Base-by-base conservation (phyloP, 2,888 invertebrate species). In the Epirrhoe tristata region DNA sequence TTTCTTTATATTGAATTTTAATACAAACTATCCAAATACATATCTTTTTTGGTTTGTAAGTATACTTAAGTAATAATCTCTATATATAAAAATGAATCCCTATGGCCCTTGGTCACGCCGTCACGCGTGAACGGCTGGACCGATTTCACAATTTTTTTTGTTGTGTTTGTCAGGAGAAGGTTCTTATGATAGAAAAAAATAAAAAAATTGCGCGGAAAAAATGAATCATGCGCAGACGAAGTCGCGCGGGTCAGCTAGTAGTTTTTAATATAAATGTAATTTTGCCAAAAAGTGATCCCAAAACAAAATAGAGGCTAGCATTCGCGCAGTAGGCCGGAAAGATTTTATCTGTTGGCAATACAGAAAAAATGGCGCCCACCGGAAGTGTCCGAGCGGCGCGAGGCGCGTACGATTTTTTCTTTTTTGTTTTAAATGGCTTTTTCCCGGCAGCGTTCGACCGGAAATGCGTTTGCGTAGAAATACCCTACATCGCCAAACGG, bases 341-440 rank as follows among this genome's bases (percentile, higher is more conserved):
- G 93, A 93, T 93, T 93, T 93, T 93, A 93, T 93, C 93, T 91
- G 93, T 90, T 93, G 90, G 91, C 93, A 92, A 93, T 93, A 93
- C 91, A 93, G 93, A 93, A 93, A 93, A 93, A 93, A 93, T 93
- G 91, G 93, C 92, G 93, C 90, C 93, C 93, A 93, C 93, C 93
- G 93, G 93, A 93, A 93, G 93, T 93, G 93, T 93, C 93, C 93
- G 91, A 93, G 88, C 90, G 88, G 90, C 89, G 91, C 87, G 87
- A 90, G 85, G 91, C 91, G 87, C 90, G 91, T 91, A 92, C 92
- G 87, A 91, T 91, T 93, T 93, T 90, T 62, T 90, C 87, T 83
- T 92, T 93, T 93, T 93, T 93, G 92, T 93, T 93, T 93, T 92
- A 93, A 93, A 93, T 93, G 90, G 91, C 91, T 91, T 93, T 93